Percentiles rank a stretch among this genome's conserved stretches.
phyloP scores from a whole-genome alignment of 2,888 invertebrate genomes.

The Globia sparganii region DNA sequence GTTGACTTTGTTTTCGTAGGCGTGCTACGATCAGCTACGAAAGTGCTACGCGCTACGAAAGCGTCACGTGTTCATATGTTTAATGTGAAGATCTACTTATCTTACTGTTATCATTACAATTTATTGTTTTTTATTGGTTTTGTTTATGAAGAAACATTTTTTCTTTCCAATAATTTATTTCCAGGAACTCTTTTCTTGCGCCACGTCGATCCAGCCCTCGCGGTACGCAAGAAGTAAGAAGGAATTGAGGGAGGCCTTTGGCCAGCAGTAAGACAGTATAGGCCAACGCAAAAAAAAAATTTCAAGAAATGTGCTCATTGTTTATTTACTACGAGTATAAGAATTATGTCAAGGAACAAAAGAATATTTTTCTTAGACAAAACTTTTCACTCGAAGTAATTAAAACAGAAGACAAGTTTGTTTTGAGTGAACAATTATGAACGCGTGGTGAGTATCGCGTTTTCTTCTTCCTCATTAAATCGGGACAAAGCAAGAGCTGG shows the following conservation, averaged over 20 bases:
- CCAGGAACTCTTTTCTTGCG: no score
- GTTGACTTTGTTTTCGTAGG: slow-evolving; percentile 17
- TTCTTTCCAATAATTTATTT: slow-evolving; percentile 41
- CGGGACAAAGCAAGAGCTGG: slow-evolving; percentile 84
- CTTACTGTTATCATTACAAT: background rate
- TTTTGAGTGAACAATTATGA: slow-evolving; percentile 83
- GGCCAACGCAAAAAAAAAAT: no score
- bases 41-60: slow-evolving; percentile 64
- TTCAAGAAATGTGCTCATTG: slow-evolving; percentile 33
- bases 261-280: no score
- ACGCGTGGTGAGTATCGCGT: slow-evolving; percentile 80
- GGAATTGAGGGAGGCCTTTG: no score
- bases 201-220: no score
- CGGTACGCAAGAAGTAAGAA: no score
- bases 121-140: background rate
- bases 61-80: background rate
- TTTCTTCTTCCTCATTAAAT: slow-evolving; percentile 86
- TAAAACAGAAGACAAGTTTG: slow-evolving; percentile 81
- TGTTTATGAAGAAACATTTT: background rate
- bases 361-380: slow-evolving; percentile 69
- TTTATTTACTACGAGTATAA: slow-evolving; percentile 43
- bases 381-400: slow-evolving; percentile 81
- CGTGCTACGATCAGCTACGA: slow-evolving; percentile 63
- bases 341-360: slow-evolving; percentile 67
- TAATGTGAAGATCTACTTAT: slow-evolving; percentile 2